Base-by-base conservation (phyloP, 1,140 invertebrate genomes). In the Drosophila azteca region DNA sequence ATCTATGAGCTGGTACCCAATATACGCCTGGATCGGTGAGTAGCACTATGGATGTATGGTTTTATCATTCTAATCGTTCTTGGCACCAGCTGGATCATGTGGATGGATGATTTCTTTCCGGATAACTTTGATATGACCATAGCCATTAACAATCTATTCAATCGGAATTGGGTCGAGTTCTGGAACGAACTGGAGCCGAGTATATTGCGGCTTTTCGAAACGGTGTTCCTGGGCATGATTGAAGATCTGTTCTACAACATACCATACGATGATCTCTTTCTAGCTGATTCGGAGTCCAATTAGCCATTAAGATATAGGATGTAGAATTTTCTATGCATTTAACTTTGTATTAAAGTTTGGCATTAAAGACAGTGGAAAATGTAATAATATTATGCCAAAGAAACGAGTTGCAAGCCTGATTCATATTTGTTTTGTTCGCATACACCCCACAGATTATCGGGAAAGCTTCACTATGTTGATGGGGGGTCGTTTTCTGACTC, bases 141-240 rank as follows among this genome's bases (percentile, higher is more conserved):
- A 35, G 50, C 65, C 0, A 39, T 85, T 2, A 85, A 85, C 64
- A 74, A 66, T 26, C 15, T 77, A 15, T 80, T 85, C 7, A 85
- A 85, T 44, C 62, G 43, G 0, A 80, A 80, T 26, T 85, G 81
- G 81, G 61, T 85, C 7, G 74, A 77, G 46, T 77, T 85, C 59
- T 85, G 81, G 81, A 85, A 85, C 26, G 81, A 85, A 41, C n/a
- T 77, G n/a, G 81, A 85, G 65, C 81, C 44, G 22, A 13, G 59
- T 8, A 77, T 85, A 15, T 54, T 85, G 22, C 54, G 46, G 1
- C 22, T 77, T 39, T 80, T 85, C 11, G 58, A 64, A 17, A 58
- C 73, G 4, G 73, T 85, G 1, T 85, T 85, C 17, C 48, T 62
- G n/a, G 51, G 63, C 8, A 57, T 85, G 29, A n/a, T 85, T 5